Percentiles rank a stretch among this genome's conserved stretches.
Conservation (phyloP, 1,140 invertebrate species). For the Drosophila tsacasi region DNA sequence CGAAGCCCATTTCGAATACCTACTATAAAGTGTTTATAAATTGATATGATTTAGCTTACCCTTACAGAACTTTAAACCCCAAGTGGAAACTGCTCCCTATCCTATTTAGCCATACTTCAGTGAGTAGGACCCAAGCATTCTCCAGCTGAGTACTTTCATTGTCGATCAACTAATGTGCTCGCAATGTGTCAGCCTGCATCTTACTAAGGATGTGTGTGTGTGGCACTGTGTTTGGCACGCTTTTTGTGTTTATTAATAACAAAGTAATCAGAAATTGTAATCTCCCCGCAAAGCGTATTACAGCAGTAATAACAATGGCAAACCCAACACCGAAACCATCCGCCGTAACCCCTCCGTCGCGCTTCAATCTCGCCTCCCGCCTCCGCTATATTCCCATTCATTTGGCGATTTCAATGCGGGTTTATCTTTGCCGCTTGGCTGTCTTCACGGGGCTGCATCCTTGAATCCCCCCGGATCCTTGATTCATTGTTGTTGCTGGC, state of each 20-base stretch:
- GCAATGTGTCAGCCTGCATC: slow-evolving; percentile 32
- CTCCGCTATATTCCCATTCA: slow-evolving; percentile 24
- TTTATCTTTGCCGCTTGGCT: slow-evolving; percentile 46
- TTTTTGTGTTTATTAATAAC: slow-evolving; percentile 83
- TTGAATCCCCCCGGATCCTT: slow-evolving; percentile 37
- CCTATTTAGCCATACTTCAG: not conserved
- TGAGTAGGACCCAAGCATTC: not conserved
- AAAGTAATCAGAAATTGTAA: slow-evolving; percentile 83
- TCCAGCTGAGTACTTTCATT: slow-evolving; percentile 14
- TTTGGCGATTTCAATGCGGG: slow-evolving; percentile 50
- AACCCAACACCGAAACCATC: slow-evolving; percentile 50
- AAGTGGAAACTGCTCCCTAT: not conserved
- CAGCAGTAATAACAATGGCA: slow-evolving; percentile 79
- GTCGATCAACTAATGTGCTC: slow-evolving; percentile 23
- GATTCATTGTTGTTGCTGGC: slow-evolving; percentile 47
- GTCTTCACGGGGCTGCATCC: slow-evolving; percentile 50
- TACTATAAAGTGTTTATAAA: not conserved
- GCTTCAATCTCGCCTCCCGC: not conserved
- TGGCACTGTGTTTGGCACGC: slow-evolving; percentile 52
- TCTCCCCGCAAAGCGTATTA: slow-evolving; percentile 78
- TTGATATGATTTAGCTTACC: not conserved
- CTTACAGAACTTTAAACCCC: not conserved
- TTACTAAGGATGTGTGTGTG: slow-evolving; percentile 25
- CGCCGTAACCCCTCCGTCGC: slow-evolving; percentile 5
- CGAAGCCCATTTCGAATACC: not conserved